A percentile compares a stretch with the other conserved stretches of the same genome.
Evolutionary conservation across 1,140 invertebrate genomes (phyloP).

Genomic region (Lutraria rhynchaena): DNA sequence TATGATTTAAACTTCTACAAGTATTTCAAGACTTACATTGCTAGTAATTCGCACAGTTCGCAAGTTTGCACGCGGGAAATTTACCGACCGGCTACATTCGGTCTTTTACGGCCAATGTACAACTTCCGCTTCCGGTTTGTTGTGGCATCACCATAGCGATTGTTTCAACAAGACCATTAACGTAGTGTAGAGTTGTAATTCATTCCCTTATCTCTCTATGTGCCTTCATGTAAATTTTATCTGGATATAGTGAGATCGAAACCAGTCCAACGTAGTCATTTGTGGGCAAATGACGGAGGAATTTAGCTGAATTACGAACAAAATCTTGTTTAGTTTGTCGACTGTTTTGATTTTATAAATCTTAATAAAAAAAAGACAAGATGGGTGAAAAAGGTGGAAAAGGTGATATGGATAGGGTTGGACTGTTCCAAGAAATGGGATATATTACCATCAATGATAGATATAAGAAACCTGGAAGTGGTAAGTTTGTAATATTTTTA

Average conservation of each 20-base stretch:
- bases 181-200: too few relatives aligned
- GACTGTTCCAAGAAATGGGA: conserved; percentile 81
- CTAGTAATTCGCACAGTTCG: too few relatives aligned
- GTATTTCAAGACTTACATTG: too few relatives aligned
- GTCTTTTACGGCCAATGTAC: background rate
- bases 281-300: too few relatives aligned
- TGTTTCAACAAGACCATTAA: conserved; percentile 67
- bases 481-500: too few relatives aligned
- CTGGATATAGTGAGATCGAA: too few relatives aligned
- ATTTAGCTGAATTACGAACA: too few relatives aligned
- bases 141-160: conserved; percentile 76
- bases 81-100: background rate
- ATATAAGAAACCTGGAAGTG: conserved; percentile 66
- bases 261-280: too few relatives aligned
- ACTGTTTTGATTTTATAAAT: background rate
- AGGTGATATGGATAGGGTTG: conserved; percentile 82
- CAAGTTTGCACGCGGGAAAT: conserved; percentile 27
- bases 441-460: conserved; percentile 81
- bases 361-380: conserved; percentile 42
- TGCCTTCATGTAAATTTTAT: too few relatives aligned
- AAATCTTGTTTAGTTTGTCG: too few relatives aligned
- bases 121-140: conserved; percentile 65
- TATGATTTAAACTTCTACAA: too few relatives aligned
- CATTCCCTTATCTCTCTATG: too few relatives aligned
- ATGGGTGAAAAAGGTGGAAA: conserved; percentile 85